phyloP scores from a whole-genome alignment of 35 echinoderm and acorn worm species.

The Heliocidaris tuberculata region DNA sequence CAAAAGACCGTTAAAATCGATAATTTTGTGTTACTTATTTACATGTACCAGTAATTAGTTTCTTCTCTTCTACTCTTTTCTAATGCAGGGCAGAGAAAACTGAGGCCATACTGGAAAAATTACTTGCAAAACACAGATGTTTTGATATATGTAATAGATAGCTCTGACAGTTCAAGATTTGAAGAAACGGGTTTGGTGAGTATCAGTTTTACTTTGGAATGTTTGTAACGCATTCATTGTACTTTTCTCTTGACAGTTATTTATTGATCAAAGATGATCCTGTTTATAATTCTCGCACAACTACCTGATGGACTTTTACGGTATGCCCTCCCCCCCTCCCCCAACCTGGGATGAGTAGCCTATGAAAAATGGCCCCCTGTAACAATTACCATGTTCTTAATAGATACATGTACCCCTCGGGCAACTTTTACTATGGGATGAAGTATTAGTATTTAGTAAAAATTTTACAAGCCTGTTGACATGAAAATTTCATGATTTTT shows the following conservation, averaged over 20 bases:
- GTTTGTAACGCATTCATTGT: background rate
- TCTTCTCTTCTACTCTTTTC: background rate
- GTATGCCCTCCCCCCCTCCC: background rate
- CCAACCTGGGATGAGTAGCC: background rate
- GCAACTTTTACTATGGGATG: too few species aligned
- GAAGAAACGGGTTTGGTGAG: conserved; percentile 82
- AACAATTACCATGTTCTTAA: background rate
- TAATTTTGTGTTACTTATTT: background rate
- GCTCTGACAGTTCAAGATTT: conserved; percentile 62
- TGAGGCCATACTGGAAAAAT: conserved; percentile 82
- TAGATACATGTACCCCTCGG: background rate
- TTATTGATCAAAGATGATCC: background rate
- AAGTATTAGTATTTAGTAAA: background rate
- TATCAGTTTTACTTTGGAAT: conserved; percentile 7
- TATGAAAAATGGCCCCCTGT: background rate
- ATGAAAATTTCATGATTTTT: background rate
- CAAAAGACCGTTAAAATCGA: background rate
- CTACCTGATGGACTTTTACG: background rate
- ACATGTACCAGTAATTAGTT: background rate
- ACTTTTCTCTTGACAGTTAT: background rate
- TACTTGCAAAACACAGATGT: conserved; percentile 89
- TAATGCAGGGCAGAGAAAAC: conserved; percentile 71
- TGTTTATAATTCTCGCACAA: background rate
- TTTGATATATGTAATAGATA: conserved; percentile 89
- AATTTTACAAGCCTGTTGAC: background rate